Base-by-base conservation (phyloP, 2,113 vertebrate genomes). In the Ailuropoda melanoleuca region DNA sequence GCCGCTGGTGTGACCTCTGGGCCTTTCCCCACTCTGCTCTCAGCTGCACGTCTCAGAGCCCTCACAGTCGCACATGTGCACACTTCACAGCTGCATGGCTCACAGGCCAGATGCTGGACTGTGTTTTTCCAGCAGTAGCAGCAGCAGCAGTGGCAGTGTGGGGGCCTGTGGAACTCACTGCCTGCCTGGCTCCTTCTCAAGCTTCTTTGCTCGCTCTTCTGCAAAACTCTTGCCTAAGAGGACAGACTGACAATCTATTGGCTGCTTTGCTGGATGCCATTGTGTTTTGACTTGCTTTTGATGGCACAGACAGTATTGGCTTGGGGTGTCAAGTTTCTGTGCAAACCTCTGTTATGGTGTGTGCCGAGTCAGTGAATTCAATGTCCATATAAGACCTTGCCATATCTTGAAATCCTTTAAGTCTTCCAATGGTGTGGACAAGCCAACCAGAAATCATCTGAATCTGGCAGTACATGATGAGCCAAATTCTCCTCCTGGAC, bases 201-300 rank as follows among this genome's bases (percentile, higher is more conserved):
- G 23, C 13, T 64, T 94, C 90, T 96, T 11, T 0, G 15, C 56
- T 93, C n/a, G 70, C n/a, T 53, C 18, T 83, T 72, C 55, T 90
- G 75, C 43, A 60, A 29, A 77, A 37, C 11, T 39, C 31, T 81
- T 50, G 23, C 46, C 64, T 60, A 23, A 81, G n/a, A 91, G n/a
- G 84, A 77, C 53, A 75, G 93, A 37, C 66, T 93, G 93, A 64
- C 37, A 68, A 24, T 55, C 74, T 88, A 29, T 19, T 74, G 88
- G 74, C 70, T 92, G 64, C 64, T 72, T 94, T 24, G 48, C 75
- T 48, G 83, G n/a, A 83, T 88, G 37, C 46, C 75, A 0, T 48
- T 90, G 90, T 60, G 93, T 24, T 95, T 92, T 93, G 85, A 88
- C 82, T 95, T 72, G 72, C 91, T 74, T 96, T 83, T 68, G 74